Conservation (phyloP, 2,888 invertebrate genomes). For the Omphaloscelis lunosa region DNA sequence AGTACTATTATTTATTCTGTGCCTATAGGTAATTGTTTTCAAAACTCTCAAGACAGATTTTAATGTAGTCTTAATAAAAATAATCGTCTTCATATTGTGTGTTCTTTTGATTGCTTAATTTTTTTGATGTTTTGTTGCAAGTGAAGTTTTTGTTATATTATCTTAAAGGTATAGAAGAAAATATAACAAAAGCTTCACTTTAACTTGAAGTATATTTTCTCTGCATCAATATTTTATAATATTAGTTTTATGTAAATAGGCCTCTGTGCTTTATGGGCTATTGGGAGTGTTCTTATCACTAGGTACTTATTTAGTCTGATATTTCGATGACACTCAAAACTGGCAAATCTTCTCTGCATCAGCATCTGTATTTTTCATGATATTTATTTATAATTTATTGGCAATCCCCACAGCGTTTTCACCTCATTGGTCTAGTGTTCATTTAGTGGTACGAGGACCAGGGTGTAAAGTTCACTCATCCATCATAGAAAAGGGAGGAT, state of each 20-base stretch:
- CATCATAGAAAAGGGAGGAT: no score
- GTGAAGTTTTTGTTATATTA: background rate
- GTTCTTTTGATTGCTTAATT: background rate
- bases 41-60: background rate
- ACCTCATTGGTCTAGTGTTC: no score
- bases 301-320: background rate
- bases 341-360: background rate
- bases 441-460: no score
- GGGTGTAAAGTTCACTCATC: no score
- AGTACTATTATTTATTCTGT: no score
- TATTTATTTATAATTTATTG: background rate
- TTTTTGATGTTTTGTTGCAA: background rate
- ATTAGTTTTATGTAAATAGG: background rate
- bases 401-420: background rate
- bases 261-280: background rate
- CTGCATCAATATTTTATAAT: background rate
- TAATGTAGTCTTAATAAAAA: background rate
- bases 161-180: background rate
- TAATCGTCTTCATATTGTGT: background rate
- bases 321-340: constrained; percentile 1
- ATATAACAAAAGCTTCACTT: background rate
- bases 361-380: background rate
- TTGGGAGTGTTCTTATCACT: background rate
- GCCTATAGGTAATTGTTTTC: background rate
- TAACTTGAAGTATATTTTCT: background rate